A percentile compares a stretch with the other conserved stretches of the same genome.
Evolutionary conservation across 1,140 invertebrate genomes (phyloP).

Genomic region (Steinernema khuongi): DNA sequence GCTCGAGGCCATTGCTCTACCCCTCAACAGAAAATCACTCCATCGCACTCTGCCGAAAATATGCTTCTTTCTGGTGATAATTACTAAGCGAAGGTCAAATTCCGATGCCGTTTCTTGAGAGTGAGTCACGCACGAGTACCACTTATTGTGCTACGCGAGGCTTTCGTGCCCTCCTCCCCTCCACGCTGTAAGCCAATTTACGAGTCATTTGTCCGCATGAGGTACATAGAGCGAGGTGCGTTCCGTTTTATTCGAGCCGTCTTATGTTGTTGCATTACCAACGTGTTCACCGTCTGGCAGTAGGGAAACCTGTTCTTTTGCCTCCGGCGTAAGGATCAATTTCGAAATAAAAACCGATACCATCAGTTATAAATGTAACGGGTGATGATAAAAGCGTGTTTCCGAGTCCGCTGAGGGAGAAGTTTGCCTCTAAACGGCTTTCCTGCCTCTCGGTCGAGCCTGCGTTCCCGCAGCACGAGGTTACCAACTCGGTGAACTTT

Average conservation of each 20-base stretch:
- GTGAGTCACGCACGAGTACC: slow-evolving; percentile 11
- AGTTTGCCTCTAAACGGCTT: background rate
- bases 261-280: background rate
- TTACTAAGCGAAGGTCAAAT: slow-evolving; percentile 2
- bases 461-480: no score
- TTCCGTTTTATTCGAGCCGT: background rate
- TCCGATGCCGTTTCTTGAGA: slow-evolving; percentile 4
- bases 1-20: no score
- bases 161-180: background rate
- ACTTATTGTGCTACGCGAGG: background rate
- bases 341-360: background rate
- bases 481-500: background rate
- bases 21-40: no score
- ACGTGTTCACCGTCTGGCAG: background rate
- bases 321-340: background rate
- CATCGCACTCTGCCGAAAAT: no score
- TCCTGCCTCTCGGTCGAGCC: background rate
- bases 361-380: background rate
- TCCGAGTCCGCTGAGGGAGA: background rate
- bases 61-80: background rate
- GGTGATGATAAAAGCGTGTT: background rate
- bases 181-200: background rate
- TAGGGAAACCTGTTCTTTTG: background rate
- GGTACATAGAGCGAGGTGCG: no score
- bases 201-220: background rate